Evolutionary conservation across 2,888 invertebrate species (phyloP), one percentile per base, ranked within the genome.

Genomic region (Drosophila borborema): DNA sequence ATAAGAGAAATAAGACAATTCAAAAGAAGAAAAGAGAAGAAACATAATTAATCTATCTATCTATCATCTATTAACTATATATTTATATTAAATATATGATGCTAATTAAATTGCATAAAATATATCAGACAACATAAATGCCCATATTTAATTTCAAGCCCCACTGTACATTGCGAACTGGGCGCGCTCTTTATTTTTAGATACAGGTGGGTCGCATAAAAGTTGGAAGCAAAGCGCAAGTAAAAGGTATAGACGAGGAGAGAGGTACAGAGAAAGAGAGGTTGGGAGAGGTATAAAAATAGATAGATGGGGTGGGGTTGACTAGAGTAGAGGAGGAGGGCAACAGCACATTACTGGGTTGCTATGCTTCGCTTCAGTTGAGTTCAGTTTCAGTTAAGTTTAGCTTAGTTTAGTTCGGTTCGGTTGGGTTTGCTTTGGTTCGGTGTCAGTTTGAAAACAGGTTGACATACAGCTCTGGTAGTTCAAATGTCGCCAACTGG

Each of bases 401-500:
- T 12, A 14, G 45, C 38, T 64, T 14, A 45, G 56, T 58, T 58
- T n/a, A 20, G 61, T 14, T 28, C 28, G 5, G 28, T 28, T 28
- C 28, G 28, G 28, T 28, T 23, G 20, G 28, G 4, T 28, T 28
- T 28, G 28, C 28, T 60, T 20, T 43, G 36, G 49, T 53, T 28
- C 48, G 65, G 69, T 77, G 78, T 73, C 68, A 77, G 64, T 58
- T 73, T 77, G 28, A 65, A 77, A 86, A 86, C 87, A 84, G 81
- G 81, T 86, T 82, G 87, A 84, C 84, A 86, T 66, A 71, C 68
- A 77, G 72, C 81, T 74, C 76, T 64, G 43, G 55, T 73, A 77
- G 82, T 86, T 82, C 84, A 82, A 86, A 86, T 80, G 86, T 83
- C 86, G 65, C 18, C 67, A 58, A n/a, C n/a, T 2, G 49, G 49